Evolutionary conservation across 2,888 invertebrate species (phyloP), one percentile per base, ranked within the genome.

Genomic region (Caenorhabditis drosophilae): DNA sequence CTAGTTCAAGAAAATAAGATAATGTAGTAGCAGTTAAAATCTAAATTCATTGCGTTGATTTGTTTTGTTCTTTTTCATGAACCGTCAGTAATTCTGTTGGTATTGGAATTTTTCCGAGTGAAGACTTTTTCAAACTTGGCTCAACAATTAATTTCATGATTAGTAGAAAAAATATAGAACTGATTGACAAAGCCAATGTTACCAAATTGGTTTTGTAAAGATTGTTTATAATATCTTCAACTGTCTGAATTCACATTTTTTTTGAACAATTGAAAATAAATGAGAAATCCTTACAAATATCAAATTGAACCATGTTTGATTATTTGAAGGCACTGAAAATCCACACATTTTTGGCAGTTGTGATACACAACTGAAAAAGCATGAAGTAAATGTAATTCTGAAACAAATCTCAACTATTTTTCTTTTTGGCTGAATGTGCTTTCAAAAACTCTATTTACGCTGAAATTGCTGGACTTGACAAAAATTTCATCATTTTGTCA

Each of bases 1-100:
- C 72, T 18, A 86, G 73, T 12, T 84, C 57, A 9, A 79, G 67
- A 52, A 78, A 73, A 56, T 81, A 76, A 4, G 85, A 85, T 20
- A 84, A 75, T 2, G 84, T 6, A 36, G 42, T 59, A 0, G 40
- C 49, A 18, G 52, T 16, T 3, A 85, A 80, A 38, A 86, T 84
- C 85, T 85, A 75, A 35, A 78, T 48, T 18, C 2, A 15, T 36
- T 36, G 12, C 7, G n/a, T 4, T 36, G 7, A 12, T 36, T 36
- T 7, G 4, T 12, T 4, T 4, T 7, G 7, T 36, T 15, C 4
- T 40, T 12, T 40, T 40, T 6, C 12, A 40, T 66, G 34, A 2
- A 77, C 77, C 20, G 70, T 61, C 16, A 78, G 67, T 2, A 78
- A 56, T 31, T 78, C 78, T 6, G 67, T 70, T 2, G 78, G 78